A percentile compares a stretch with the other conserved stretches of the same genome.
These are phyloP conservation scores for Drosophila hydei DNA, from an alignment of 1,140 invertebrate genomes.

Conservation along the genomic window DNA sequence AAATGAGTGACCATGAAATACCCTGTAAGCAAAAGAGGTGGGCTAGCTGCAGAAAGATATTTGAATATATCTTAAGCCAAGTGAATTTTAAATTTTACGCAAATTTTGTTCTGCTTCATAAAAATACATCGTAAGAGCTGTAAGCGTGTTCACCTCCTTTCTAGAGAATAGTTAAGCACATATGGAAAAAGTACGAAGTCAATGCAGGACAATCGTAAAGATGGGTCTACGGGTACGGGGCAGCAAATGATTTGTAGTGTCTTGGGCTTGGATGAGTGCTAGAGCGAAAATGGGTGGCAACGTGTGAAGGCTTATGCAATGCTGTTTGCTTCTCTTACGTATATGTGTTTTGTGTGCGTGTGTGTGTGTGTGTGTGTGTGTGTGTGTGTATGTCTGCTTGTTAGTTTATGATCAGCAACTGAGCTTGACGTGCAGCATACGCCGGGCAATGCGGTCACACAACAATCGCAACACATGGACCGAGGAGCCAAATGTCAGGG, in stretches of 20 bases:
- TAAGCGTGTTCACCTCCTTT: no score
- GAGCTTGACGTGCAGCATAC: constrained; percentile 69
- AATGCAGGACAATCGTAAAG: constrained; percentile 5
- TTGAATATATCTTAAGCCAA: background rate
- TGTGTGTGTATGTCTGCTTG: constrained; percentile 45
- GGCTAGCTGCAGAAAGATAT: background rate
- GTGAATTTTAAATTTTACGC: no score
- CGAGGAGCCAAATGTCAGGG: constrained; percentile 1
- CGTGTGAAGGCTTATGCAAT: constrained; percentile 40
- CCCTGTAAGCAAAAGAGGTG: background rate
- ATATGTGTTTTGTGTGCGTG: constrained; percentile 2
- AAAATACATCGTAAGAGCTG: no score
- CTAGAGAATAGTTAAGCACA: constrained; percentile 25
- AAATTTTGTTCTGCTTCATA: no score
- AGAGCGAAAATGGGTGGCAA: constrained; percentile 3
- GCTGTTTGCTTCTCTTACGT: constrained; percentile 47
- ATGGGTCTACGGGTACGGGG: constrained; percentile 17
- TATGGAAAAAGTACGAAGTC: constrained; percentile 15
- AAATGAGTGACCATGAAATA: constrained; percentile 9
- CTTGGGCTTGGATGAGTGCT: constrained; percentile 56
- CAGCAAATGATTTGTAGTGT: constrained; percentile 72
- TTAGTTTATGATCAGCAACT: constrained; percentile 75
- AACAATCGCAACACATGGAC: constrained; percentile 55
- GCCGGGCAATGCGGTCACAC: constrained; percentile 51
- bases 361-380: constrained; percentile 12